Evolutionary conservation across 2,888 invertebrate genomes (phyloP).

Genomic region (Molorchus minor): DNA sequence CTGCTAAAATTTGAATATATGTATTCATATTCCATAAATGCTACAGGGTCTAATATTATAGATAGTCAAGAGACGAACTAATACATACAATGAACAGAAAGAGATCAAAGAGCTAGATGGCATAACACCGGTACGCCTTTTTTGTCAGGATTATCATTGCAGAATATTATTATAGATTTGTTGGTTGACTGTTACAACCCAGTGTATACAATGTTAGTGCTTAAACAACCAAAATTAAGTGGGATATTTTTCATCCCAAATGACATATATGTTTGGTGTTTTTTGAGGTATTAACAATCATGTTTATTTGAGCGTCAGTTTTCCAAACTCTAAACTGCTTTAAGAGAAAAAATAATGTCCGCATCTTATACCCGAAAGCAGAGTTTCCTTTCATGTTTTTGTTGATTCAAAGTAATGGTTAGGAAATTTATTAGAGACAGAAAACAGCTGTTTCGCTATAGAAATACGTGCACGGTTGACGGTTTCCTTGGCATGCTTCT

Average conservation of each 20-base stretch:
- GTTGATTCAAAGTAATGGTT: background rate
- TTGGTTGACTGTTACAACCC: no score
- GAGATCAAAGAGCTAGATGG: no score
- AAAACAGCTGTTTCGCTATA: background rate
- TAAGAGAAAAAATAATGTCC: no score
- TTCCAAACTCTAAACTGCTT: background rate
- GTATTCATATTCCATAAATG: no score
- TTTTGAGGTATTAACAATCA: background rate
- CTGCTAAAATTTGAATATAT: no score
- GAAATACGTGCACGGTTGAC: background rate
- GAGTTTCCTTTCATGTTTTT: background rate
- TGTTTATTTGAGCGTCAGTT: background rate
- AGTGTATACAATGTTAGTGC: no score
- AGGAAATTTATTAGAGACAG: background rate
- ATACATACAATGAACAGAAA: no score
- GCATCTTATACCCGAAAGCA: background rate
- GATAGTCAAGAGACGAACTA: no score
- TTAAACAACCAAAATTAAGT: background rate
- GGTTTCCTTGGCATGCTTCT: background rate
- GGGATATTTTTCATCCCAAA: background rate
- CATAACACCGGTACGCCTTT: no score
- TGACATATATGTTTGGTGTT: background rate
- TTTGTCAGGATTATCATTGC: no score
- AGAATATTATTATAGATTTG: no score
- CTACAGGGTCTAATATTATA: no score